Percentiles rank a stretch among this genome's conserved stretches.
Evolutionary conservation across 2,113 vertebrate genomes (phyloP).

Genomic region (Casuarius casuarius): DNA sequence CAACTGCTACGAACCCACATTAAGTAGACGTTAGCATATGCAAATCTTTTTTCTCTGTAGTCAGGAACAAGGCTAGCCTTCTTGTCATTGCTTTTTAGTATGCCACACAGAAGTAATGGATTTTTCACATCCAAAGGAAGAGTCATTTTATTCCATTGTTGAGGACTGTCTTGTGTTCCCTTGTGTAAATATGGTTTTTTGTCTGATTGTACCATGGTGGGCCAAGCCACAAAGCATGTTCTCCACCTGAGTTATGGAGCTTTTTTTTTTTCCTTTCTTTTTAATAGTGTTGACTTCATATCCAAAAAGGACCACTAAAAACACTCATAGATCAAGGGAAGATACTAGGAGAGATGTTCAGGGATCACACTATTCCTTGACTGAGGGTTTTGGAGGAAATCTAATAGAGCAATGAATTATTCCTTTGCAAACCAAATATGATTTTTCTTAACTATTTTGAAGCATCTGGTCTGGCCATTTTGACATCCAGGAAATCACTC

Average conservation of each 20-base stretch:
- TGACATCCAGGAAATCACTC: background rate
- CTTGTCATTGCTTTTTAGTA: background rate
- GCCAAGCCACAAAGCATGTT: background rate
- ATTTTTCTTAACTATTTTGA: background rate
- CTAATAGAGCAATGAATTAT: background rate
- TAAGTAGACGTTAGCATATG: background rate
- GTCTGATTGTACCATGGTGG: background rate
- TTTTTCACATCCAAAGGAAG: background rate
- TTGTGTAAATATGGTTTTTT: background rate
- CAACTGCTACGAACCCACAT: background rate
- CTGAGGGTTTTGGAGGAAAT: background rate
- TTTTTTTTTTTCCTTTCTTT: background rate
- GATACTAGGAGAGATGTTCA: background rate
- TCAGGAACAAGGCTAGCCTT: background rate
- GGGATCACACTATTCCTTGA: background rate
- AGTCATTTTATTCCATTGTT: background rate
- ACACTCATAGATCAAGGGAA: background rate
- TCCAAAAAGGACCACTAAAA: background rate
- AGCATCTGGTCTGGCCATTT: background rate
- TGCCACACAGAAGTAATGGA: background rate
- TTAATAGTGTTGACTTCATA: background rate
- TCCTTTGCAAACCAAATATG: background rate
- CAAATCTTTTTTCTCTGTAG: background rate
- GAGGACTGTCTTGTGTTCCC: background rate
- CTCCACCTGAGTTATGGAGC: background rate